Evolutionary conservation across 2,113 vertebrate species (phyloP).

Genomic region (Sinocyclocheilus grahami): DNA sequence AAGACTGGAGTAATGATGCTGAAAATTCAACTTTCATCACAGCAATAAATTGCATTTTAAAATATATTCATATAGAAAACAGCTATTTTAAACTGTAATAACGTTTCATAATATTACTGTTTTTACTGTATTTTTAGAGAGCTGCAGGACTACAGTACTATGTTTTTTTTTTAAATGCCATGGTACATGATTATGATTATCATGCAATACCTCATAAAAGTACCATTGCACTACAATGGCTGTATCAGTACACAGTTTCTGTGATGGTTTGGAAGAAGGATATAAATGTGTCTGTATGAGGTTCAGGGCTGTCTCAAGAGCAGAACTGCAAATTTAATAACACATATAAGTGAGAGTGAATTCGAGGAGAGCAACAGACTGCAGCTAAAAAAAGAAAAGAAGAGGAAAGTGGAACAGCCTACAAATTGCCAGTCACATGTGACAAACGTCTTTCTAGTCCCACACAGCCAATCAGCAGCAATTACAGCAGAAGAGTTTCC

Average conservation of each 20-base stretch:
- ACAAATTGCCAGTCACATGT: neutral
- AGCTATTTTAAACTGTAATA: neutral
- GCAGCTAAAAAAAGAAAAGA: constrained; percentile 24
- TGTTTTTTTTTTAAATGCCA: neutral
- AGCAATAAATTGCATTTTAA: neutral
- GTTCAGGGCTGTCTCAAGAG: neutral
- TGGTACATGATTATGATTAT: neutral
- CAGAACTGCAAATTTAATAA: neutral
- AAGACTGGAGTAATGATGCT: neutral
- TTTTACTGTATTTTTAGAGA: neutral
- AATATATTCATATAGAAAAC: neutral
- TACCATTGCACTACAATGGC: neutral
- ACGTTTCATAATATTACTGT: neutral
- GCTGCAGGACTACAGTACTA: too few species aligned
- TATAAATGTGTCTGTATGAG: neutral
- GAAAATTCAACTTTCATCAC: neutral
- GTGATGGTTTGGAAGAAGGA: neutral
- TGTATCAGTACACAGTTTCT: neutral
- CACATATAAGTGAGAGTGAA: neutral
- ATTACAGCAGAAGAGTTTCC: neutral
- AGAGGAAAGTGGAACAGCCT: neutral
- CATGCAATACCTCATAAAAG: neutral
- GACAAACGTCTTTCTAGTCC: neutral
- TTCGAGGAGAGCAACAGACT: neutral
- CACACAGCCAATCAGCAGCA: neutral